These are phyloP conservation scores for Oryzaephilus surinamensis DNA, from an alignment of 1,140 invertebrate genomes.

Conservation along the genomic window DNA sequence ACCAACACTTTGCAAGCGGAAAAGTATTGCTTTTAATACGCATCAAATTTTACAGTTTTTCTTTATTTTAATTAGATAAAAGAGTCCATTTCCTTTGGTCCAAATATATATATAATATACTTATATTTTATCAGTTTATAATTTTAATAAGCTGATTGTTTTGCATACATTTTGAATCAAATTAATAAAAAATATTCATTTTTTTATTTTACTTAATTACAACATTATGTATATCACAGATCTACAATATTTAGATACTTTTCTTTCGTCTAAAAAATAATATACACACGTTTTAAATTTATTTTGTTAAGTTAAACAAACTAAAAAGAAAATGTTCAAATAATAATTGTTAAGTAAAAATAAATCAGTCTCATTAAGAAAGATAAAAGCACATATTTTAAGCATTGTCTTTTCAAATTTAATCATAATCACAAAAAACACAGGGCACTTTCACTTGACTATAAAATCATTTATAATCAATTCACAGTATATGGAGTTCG, in stretches of 20 bases:
- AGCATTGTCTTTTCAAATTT: constrained; percentile 10
- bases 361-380: constrained; percentile 6
- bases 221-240: constrained; percentile 37
- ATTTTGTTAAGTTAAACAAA: too few relatives aligned
- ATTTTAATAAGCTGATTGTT: constrained; percentile 21
- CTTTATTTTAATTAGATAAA: constrained; percentile 1
- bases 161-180: constrained; percentile 15
- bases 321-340: too few relatives aligned
- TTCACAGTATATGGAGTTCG: neutral
- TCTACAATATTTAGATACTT: constrained; percentile 33
- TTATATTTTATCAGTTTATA: too few relatives aligned
- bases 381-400: constrained; percentile 12
- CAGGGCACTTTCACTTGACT: constrained; percentile 18
- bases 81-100: constrained; percentile 30
- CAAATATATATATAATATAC: constrained; percentile 10
- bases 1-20: constrained; percentile 29
- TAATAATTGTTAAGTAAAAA: too few relatives aligned
- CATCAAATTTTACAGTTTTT: constrained; percentile 23
- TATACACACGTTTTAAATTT: too few relatives aligned
- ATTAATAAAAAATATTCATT: constrained; percentile 24
- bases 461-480: constrained; percentile 4
- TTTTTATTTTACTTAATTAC: constrained; percentile 16
- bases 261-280: too few relatives aligned
- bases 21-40: constrained; percentile 34
- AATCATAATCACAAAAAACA: constrained; percentile 13